A percentile compares a stretch with the other conserved stretches of the same genome.
These are phyloP conservation scores for Nomada flava DNA, from an alignment of 2,888 invertebrate species.

Conservation along the genomic window DNA sequence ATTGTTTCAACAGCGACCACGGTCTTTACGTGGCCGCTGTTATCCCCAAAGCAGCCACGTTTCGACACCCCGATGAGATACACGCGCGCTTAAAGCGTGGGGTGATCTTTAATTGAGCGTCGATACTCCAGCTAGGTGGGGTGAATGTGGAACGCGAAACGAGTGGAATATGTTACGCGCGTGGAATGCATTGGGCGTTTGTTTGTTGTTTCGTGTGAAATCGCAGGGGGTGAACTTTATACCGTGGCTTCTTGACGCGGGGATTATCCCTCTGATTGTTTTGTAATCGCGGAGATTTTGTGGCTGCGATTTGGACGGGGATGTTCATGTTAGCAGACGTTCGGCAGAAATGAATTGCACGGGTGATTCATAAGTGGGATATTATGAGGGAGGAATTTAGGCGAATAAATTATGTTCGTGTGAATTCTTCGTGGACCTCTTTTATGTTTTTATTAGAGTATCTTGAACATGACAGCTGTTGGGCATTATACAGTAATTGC, in stretches of 20 bases:
- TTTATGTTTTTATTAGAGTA: neutral
- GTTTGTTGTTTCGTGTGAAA: neutral
- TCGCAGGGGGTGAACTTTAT: neutral
- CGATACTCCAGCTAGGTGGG: slow-evolving; percentile 27
- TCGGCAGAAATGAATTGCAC: no score
- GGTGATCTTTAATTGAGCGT: slow-evolving; percentile 48
- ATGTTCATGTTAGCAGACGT: no score
- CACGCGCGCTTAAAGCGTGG: neutral
- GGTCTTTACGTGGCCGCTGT: slow-evolving; percentile 55
- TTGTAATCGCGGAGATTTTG: no score
- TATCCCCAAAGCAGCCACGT: slow-evolving; percentile 58
- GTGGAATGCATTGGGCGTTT: neutral
- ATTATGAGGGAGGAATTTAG: no score
- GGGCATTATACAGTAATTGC: neutral
- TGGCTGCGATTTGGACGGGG: no score
- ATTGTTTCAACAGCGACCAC: slow-evolving; percentile 72
- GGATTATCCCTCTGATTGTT: no score
- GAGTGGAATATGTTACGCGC: no score
- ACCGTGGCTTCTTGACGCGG: neutral
- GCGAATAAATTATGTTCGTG: no score
- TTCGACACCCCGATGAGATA: slow-evolving; percentile 20
- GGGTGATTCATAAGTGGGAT: no score
- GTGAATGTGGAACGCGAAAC: slow-evolving; percentile 25
- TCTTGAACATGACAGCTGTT: neutral
- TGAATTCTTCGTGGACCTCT: neutral